A percentile compares a stretch with the other conserved stretches of the same genome.
Conservation (phyloP, 2,113 vertebrate genomes). For the Otolemur garnettii region DNA sequence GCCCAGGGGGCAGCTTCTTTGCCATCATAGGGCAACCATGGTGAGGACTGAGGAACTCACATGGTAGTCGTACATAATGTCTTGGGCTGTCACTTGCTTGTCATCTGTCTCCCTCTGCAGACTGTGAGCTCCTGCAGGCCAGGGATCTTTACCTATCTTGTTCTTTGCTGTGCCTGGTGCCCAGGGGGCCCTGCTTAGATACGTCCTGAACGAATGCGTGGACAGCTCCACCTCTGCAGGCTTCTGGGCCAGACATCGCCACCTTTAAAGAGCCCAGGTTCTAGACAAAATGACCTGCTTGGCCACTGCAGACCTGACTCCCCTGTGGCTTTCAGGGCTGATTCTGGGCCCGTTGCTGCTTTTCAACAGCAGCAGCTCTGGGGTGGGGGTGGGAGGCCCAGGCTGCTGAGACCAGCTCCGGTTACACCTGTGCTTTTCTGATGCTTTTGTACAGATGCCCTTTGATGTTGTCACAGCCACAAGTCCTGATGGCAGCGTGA, state of each 20-base stretch:
- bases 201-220: fast-evolving
- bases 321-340: fast-evolving
- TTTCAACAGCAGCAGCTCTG: fast-evolving
- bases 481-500: not conserved
- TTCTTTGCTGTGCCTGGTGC: not conserved
- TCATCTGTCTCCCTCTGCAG: not conserved
- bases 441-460: not conserved
- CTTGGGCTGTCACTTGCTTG: not conserved
- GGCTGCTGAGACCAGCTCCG: not conserved
- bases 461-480: not conserved
- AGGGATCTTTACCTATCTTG: not conserved
- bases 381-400: not conserved
- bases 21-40: not conserved
- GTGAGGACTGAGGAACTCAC: not conserved
- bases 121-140: fast-evolving
- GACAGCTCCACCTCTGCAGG: not conserved
- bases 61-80: no score
- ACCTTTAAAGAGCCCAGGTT: not conserved
- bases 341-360: not conserved
- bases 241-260: not conserved
- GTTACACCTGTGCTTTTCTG: not conserved
- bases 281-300: not conserved
- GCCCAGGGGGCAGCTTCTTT: no score
- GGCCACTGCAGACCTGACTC: not conserved
- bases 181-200: fast-evolving